A percentile compares a stretch with the other conserved stretches of the same genome.
Conservation (phyloP, 2,113 vertebrate genomes). For the Dasyornis broadbenti region DNA sequence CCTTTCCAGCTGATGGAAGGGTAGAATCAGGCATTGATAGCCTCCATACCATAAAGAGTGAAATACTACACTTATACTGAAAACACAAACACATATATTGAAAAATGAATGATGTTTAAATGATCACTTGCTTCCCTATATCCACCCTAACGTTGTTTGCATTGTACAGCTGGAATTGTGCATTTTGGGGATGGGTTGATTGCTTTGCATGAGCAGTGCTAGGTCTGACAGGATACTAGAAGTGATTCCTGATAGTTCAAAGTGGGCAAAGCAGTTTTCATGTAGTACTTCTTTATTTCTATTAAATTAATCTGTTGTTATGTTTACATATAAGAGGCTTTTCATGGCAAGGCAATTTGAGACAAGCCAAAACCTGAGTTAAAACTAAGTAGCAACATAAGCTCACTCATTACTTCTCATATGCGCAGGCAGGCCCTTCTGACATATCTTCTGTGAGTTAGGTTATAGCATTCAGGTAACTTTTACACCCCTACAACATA, state of each 20-base stretch:
- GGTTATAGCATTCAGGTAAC: background rate
- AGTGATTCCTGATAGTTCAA: background rate
- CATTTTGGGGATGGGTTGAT: background rate
- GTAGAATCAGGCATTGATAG: background rate
- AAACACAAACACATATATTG: background rate
- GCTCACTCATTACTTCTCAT: background rate
- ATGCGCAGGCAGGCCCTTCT: background rate
- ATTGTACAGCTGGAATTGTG: background rate
- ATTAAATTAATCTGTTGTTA: background rate
- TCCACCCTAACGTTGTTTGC: background rate
- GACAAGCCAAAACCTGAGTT: background rate
- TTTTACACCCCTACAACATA: background rate
- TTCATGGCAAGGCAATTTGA: background rate
- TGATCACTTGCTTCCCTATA: background rate
- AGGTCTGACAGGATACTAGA: background rate
- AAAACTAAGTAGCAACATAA: background rate
- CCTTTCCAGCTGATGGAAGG: background rate
- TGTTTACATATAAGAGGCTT: background rate
- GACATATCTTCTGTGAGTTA: background rate
- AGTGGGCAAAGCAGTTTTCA: background rate
- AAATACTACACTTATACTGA: background rate
- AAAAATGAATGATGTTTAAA: background rate
- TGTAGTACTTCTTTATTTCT: background rate
- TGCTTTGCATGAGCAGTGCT: background rate
- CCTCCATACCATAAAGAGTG: accelerated